Evolutionary conservation across 2,888 invertebrate genomes (phyloP).

Genomic region (Monochamus alternatus): DNA sequence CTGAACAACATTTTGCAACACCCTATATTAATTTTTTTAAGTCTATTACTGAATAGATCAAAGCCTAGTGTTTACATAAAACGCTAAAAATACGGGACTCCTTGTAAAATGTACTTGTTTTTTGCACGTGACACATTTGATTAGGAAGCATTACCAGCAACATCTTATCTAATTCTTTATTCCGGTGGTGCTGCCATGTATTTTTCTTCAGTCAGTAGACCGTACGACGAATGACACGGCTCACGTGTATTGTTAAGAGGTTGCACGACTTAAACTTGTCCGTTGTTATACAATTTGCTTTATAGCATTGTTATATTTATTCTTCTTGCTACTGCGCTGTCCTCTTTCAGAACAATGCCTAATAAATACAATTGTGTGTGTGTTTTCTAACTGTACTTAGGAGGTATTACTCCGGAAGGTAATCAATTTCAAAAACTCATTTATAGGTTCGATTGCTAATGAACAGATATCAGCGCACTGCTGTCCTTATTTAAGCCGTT

Average conservation of each 20-base stretch:
- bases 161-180: slow-evolving; percentile 27
- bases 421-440: neutral
- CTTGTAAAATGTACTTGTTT: neutral
- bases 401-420: slow-evolving; percentile 4
- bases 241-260: slow-evolving; percentile 46
- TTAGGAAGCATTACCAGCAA: neutral
- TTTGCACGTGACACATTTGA: slow-evolving; percentile 4
- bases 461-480: too few relatives aligned
- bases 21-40: too few relatives aligned
- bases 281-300: slow-evolving; percentile 49
- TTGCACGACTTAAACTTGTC: slow-evolving; percentile 43
- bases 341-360: slow-evolving; percentile 44
- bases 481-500: too few relatives aligned
- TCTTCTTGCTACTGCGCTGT: slow-evolving; percentile 29
- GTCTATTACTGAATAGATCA: too few relatives aligned
- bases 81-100: neutral
- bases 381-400: slow-evolving; percentile 32
- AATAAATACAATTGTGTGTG: slow-evolving; percentile 40
- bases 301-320: slow-evolving; percentile 44
- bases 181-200: slow-evolving; percentile 14
- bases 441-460: neutral
- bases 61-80: too few relatives aligned
- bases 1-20: too few relatives aligned
- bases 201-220: slow-evolving; percentile 34
- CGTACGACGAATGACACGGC: slow-evolving; percentile 44